phyloP scores from a whole-genome alignment of 2,888 invertebrate species.

The Folsomia candida region DNA sequence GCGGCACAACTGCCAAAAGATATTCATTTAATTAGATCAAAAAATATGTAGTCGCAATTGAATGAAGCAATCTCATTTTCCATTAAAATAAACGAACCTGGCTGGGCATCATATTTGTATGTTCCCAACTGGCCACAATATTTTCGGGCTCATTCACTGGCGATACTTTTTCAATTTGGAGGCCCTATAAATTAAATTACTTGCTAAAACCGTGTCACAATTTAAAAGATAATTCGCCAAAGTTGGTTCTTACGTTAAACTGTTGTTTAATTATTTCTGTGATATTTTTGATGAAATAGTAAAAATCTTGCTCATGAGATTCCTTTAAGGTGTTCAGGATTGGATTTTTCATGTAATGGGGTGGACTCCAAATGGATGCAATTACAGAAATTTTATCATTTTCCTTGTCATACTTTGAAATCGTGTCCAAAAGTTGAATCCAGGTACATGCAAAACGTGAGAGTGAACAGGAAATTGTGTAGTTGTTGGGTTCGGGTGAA shows the following conservation, averaged over 20 bases:
- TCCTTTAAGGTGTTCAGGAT: constrained; percentile 22
- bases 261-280: constrained; percentile 23
- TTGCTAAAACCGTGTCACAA: too few relatives aligned
- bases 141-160: constrained; percentile 45
- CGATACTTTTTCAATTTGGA: constrained; percentile 38
- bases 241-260: constrained; percentile 28
- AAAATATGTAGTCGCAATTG: too few relatives aligned
- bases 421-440: constrained; percentile 26
- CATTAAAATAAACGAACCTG: too few relatives aligned
- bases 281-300: constrained; percentile 27
- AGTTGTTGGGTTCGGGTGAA: constrained; percentile 28
- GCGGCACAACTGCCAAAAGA: constrained; percentile 34
- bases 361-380: constrained; percentile 44
- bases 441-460: constrained; percentile 32
- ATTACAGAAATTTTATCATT: constrained; percentile 22
- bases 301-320: constrained; percentile 22
- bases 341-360: constrained; percentile 42
- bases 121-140: constrained; percentile 42
- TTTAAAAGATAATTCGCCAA: too few relatives aligned
- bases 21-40: neutral
- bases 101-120: constrained; percentile 21
- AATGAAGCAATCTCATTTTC: too few relatives aligned
- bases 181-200: neutral
- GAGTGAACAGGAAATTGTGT: constrained; percentile 30
- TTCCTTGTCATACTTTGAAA: constrained; percentile 20